These are phyloP conservation scores for Panulirus ornatus DNA, from an alignment of 1,140 invertebrate species.

Conservation along the genomic window DNA sequence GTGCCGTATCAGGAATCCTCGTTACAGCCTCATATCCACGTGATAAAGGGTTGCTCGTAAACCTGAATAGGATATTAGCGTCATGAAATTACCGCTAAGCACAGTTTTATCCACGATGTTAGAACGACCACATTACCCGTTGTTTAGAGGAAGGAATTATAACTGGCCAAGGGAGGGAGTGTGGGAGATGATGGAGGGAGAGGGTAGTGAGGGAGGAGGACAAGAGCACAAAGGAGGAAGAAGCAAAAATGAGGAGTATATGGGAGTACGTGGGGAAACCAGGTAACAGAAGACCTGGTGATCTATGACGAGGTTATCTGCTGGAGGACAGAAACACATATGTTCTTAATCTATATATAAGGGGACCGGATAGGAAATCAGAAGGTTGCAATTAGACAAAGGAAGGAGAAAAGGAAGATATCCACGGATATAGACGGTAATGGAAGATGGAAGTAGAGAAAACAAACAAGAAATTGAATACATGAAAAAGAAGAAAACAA, in stretches of 20 bases:
- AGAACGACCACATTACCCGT: constrained; percentile 15
- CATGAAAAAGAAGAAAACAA: neutral
- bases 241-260: neutral
- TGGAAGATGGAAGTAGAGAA: neutral
- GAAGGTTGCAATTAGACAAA: neutral
- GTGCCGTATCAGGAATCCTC: neutral
- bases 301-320: no score
- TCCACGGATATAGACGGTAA: neutral
- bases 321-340: no score
- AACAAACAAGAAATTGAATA: neutral
- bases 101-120: constrained; percentile 24
- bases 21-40: constrained; percentile 24
- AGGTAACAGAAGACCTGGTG: no score
- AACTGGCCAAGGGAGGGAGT: neutral
- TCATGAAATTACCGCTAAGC: constrained; percentile 51
- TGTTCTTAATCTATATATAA: no score
- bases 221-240: neutral
- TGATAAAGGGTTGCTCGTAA: constrained; percentile 42
- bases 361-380: neutral
- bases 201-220: neutral
- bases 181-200: neutral
- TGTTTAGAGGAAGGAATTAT: neutral
- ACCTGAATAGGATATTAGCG: constrained; percentile 48
- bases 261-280: neutral
- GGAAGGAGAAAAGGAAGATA: neutral